Conservation (phyloP, 2,113 vertebrate genomes). For the Lonchura striata region DNA sequence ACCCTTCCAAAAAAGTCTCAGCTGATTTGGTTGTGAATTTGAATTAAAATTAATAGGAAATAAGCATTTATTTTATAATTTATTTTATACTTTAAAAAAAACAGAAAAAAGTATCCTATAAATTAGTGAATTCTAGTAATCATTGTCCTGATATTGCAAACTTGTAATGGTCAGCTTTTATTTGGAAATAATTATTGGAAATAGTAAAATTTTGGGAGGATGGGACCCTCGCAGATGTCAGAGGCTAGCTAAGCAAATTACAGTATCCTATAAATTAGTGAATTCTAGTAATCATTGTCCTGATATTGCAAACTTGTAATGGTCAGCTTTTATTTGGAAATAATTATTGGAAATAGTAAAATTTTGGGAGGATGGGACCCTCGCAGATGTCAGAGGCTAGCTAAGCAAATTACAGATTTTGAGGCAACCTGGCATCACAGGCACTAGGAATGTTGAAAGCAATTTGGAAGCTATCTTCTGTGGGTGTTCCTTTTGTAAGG, state of each 20-base stretch:
- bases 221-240: not conserved
- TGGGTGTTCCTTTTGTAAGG: conserved; percentile 12
- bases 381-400: conserved; percentile 14
- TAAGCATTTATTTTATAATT: not conserved
- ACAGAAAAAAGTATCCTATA: not conserved
- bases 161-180: conserved; percentile 23
- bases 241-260: conserved; percentile 37
- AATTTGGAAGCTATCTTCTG: not conserved
- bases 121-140: not conserved
- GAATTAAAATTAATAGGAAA: not conserved
- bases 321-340: conserved; percentile 21
- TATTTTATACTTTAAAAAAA: not conserved
- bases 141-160: not conserved
- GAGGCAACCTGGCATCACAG: conserved; percentile 46
- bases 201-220: not conserved
- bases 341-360: not conserved
- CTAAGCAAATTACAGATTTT: conserved; percentile 49
- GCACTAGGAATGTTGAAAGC: conserved; percentile 1
- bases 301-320: conserved; percentile 1
- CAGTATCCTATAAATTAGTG: too few relatives aligned
- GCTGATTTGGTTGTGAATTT: not conserved
- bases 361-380: not conserved
- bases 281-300: not conserved
- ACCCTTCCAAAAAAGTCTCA: not conserved
- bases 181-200: not conserved